These are phyloP conservation scores for Plutomurus gul DNA, from an alignment of 1,140 invertebrate species.

Conservation along the genomic window DNA sequence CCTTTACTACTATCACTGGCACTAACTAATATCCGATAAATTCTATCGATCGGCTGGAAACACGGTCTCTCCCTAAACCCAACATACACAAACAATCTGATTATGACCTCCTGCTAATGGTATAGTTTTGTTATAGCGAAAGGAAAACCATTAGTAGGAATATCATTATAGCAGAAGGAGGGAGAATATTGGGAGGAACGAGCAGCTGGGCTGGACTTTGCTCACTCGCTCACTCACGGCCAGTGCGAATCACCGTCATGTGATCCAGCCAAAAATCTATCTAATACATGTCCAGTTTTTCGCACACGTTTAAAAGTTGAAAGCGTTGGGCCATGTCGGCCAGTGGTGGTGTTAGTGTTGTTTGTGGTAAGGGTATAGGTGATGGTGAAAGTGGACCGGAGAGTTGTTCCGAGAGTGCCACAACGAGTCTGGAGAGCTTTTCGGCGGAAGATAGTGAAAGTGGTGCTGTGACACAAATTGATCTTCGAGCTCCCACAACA, in stretches of 20 bases:
- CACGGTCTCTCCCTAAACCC: not conserved
- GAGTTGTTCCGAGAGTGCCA: not conserved
- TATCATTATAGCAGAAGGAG: too few species aligned
- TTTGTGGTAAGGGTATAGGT: not conserved
- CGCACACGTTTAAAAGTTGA: not conserved
- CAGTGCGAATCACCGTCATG: too few species aligned
- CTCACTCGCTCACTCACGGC: too few species aligned
- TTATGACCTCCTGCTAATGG: not conserved
- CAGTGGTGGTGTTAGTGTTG: not conserved
- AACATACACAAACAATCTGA: not conserved
- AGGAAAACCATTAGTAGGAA: too few species aligned
- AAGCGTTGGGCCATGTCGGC: not conserved
- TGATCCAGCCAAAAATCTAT: too few species aligned
- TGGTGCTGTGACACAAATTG: not conserved
- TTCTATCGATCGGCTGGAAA: constrained; percentile 1
- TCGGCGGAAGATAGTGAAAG: not conserved
- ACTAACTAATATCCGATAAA: constrained; percentile 20
- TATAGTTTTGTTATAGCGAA: too few species aligned
- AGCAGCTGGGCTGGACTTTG: too few species aligned
- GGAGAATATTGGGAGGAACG: too few species aligned
- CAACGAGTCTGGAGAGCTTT: not conserved
- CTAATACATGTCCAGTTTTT: too few species aligned
- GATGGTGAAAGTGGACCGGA: not conserved
- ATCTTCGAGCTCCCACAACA: not conserved
- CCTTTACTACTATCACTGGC: too few species aligned